These are phyloP conservation scores for Neodontobutis hainanensis DNA, from an alignment of 2,113 vertebrate genomes.

Conservation along the genomic window DNA sequence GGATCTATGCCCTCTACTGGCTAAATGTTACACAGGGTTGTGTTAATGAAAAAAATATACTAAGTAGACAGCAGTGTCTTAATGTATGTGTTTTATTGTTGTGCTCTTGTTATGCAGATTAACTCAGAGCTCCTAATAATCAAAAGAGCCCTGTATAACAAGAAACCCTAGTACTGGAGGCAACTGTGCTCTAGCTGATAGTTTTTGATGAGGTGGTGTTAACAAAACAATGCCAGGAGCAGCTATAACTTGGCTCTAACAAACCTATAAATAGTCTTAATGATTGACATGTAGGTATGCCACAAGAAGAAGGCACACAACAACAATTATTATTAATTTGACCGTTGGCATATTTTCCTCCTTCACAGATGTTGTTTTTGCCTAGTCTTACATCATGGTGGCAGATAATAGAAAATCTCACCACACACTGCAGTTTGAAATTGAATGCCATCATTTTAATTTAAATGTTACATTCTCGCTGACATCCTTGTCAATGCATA, in stretches of 20 bases:
- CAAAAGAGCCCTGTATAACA: too few relatives aligned
- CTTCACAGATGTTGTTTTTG: conserved; percentile 58
- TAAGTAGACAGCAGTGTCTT: too few relatives aligned
- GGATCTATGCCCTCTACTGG: too few relatives aligned
- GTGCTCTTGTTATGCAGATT: too few relatives aligned
- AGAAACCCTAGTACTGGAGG: too few relatives aligned
- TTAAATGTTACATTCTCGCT: conserved; percentile 69
- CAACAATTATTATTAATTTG: conserved; percentile 64
- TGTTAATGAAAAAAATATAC: too few relatives aligned
- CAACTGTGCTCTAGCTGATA: not conserved
- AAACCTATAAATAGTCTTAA: conserved; percentile 58
- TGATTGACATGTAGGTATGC: conserved; percentile 60
- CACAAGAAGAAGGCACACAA: conserved; percentile 27
- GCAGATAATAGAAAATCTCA: conserved; percentile 68
- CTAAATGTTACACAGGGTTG: too few relatives aligned
- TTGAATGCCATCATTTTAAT: conserved; percentile 72
- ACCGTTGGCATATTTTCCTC: conserved; percentile 59
- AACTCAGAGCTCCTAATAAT: too few relatives aligned
- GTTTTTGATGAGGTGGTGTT: not conserved
- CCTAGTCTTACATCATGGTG: conserved; percentile 47
- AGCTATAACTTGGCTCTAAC: conserved; percentile 30
- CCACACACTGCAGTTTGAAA: conserved; percentile 59
- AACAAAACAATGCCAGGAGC: conserved; percentile 18
- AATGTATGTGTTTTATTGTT: too few relatives aligned
- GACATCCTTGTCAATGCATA: conserved; percentile 71